phyloP scores from a whole-genome alignment of 2,888 invertebrate genomes.

The Standfussiana lucernea region DNA sequence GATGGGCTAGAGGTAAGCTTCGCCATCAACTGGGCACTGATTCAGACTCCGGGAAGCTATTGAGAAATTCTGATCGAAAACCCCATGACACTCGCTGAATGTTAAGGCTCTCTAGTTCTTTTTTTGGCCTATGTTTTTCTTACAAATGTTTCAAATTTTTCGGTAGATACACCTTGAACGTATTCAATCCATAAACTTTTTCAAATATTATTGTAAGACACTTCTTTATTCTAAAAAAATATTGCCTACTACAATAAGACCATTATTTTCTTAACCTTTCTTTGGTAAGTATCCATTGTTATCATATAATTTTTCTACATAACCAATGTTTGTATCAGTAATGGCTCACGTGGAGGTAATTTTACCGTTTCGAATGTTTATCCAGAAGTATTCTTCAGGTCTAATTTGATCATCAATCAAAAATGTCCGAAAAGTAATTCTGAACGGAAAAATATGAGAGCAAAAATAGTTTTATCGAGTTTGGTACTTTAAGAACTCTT shows the following conservation, averaged over 20 bases:
- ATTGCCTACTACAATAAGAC: constrained; percentile 3
- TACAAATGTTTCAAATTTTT: neutral
- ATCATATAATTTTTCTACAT: neutral
- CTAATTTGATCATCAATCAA: constrained; percentile 14
- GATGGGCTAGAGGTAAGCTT: no score
- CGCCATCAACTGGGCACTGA: neutral
- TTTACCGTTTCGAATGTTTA: neutral
- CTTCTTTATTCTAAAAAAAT: neutral
- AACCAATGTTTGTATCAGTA: constrained; percentile 7
- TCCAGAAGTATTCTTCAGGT: neutral
- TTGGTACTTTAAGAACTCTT: neutral
- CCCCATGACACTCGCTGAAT: neutral
- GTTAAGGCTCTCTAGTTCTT: neutral
- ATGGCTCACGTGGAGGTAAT: constrained; percentile 4
- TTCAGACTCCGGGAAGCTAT: neutral
- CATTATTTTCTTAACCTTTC: constrained; percentile 19
- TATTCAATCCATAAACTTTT: neutral
- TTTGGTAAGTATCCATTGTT: neutral
- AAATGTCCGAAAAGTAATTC: neutral
- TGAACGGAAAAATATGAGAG: neutral
- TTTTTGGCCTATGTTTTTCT: neutral
- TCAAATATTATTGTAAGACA: neutral
- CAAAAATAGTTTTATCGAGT: neutral
- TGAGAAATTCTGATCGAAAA: neutral
- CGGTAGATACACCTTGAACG: neutral